Evolutionary conservation across 2,797 vertebrate genomes (phyloP), one percentile per base, ranked within the genome.

Genomic region (Eleutherodactylus coqui): DNA sequence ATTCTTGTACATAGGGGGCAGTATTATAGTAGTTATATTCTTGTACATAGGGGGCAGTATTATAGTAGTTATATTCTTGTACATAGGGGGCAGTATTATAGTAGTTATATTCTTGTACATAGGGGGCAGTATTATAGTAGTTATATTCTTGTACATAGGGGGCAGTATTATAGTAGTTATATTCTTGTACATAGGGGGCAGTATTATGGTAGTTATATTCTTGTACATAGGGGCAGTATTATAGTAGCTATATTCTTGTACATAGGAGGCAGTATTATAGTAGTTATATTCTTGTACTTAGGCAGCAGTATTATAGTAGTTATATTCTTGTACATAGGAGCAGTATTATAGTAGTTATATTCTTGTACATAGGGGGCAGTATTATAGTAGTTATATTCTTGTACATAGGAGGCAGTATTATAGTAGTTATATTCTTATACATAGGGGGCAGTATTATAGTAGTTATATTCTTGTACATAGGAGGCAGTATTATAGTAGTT

Each of bases 271-370:
- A 45, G 43, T 45, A 45, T 45, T 45, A 45, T 45, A 45, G 43
- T 45, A 45, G 43, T 58, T 27, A 58, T 58, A 58, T n/a, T 58
- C 55, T 58, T 58, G n/a, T 58, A 27, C 10, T 27, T 27, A 27
- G 55, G n/a, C n/a, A 11, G 55, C 24, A 27, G 55, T 58, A 58
- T 58, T 58, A 58, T 62, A 62, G 58, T 29, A 62, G 58, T 62
- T 62, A 62, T 62, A 29, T 62, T 62, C n/a, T 32, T 62, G 58
- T 62, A 62, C 11, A 62, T 32, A 29, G 58, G 58, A 1, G 60
- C 64, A 69, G 64, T 69, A 69, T 69, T 69, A 69, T 69, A 69
- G 64, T 69, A 69, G 64, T 69, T 38, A 69, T 69, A 38, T 69
- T 69, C 64, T 32, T 62, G 58, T 62, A 62, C 27, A 62, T 32